phyloP scores from a whole-genome alignment of 1,140 invertebrate species.

The Octopus sinensis region DNA sequence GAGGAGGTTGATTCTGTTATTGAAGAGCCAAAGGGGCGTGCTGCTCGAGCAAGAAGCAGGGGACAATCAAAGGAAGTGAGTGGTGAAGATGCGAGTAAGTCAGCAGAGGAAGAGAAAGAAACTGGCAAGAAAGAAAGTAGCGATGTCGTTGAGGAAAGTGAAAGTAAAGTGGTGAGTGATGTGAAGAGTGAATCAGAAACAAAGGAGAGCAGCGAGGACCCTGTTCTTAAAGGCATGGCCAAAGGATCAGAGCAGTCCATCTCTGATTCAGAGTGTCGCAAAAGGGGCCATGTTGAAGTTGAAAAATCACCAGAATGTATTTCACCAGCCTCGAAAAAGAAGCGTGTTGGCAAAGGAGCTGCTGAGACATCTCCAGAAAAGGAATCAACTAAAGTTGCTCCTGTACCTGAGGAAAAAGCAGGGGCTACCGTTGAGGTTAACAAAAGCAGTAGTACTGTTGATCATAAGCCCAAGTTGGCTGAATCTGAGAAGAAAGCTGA shows the following conservation, averaged over 20 bases:
- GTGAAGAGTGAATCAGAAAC: too few relatives aligned
- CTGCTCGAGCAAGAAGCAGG: background rate
- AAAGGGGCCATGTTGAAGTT: background rate
- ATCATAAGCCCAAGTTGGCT: background rate
- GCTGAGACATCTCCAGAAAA: background rate
- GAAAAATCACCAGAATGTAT: background rate
- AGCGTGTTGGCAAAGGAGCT: background rate
- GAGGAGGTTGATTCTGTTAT: background rate
- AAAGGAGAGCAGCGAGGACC: too few relatives aligned
- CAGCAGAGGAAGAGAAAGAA: background rate
- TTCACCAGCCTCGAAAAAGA: background rate
- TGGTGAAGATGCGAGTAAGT: background rate
- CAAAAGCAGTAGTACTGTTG: background rate
- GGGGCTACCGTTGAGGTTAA: background rate
- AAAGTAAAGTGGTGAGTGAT: background rate
- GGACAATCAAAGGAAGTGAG: background rate
- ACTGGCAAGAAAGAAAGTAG: background rate
- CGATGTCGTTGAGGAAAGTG: background rate
- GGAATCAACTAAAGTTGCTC: background rate
- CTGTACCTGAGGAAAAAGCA: background rate
- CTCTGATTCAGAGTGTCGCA: background rate
- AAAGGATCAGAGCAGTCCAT: too few relatives aligned
- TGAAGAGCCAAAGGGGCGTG: background rate
- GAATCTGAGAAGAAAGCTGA: background rate
- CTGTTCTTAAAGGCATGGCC: too few relatives aligned